Base-by-base conservation (phyloP, 2,888 invertebrate genomes). In the Cerceris rybyensis region DNA sequence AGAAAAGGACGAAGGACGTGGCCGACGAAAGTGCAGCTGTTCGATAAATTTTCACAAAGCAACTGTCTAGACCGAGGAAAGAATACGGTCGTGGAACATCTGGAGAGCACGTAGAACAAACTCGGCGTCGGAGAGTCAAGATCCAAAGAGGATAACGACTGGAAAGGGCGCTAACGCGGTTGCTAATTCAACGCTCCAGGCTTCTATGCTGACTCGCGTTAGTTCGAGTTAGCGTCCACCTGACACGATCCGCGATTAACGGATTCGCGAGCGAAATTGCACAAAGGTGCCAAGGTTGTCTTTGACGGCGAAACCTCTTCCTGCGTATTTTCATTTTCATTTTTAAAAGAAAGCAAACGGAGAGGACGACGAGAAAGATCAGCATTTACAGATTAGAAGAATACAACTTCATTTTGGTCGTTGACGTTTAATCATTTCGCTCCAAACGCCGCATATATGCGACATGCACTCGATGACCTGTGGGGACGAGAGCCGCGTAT, bases 231-330 rank as follows among this genome's bases (percentile, higher is more conserved):
- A 70, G 70, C 46, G 43, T 41, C 49, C 41, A 50, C 70, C 64
- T 50, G 63, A 16, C 61, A 52, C 77, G 63, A 61, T 77, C 68
- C 70, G 75, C 73, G 70, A 79, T 76, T 76, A 75, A 68, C 78
- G 72, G 75, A 61, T 73, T 64, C 17, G 59, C 68, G 28, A 46
- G 39, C 50, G 64, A 59, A 73, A 69, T 80, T 80, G 73, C 78
- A 78, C 66, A 80, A 78, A 61, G 64, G 78, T 75, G 78, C 71
- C 80, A 75, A 80, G 80, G 80, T 74, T 69, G 50, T 39, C 42
- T 7, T 28, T 7, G 28, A 13, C 7, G 17, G 7, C 28, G 55
- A 5, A 52, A 9, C 7, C 7, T 7, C n/a, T 52, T 52, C 2
- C 52, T 7, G 14, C 13, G 14, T 6, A 52, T 7, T 13, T 11